Conservation (phyloP, 2,888 invertebrate genomes). For the Corbicula japonica region DNA sequence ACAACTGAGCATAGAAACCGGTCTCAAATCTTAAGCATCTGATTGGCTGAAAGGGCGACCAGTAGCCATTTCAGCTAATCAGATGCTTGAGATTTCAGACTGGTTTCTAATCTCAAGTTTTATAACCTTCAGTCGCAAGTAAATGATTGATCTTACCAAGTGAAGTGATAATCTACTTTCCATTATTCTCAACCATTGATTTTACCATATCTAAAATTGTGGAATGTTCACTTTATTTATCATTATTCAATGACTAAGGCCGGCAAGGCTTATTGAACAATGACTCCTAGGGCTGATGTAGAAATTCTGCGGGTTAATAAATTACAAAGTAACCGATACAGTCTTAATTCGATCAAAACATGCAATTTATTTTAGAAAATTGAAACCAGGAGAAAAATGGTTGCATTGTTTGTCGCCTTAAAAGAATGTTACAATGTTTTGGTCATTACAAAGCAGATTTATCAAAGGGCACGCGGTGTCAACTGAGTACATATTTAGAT, state of each 20-base stretch:
- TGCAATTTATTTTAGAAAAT: slow-evolving; percentile 53
- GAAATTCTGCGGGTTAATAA: slow-evolving; percentile 22
- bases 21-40: no score
- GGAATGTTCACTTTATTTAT: slow-evolving; percentile 13
- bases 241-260: slow-evolving; percentile 9
- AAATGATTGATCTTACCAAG: background rate
- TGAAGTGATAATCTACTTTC: slow-evolving; percentile 2
- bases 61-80: no score
- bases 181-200: background rate
- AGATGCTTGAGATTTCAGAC: no score
- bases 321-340: slow-evolving; percentile 47
- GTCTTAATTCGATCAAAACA: slow-evolving; percentile 39
- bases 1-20: no score
- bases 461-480: slow-evolving; percentile 9
- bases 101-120: no score
- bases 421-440: background rate
- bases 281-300: slow-evolving; percentile 12
- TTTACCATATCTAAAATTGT: background rate
- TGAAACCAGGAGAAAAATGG: slow-evolving; percentile 38
- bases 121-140: no score
- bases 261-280: slow-evolving; percentile 29
- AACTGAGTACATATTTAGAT: slow-evolving; percentile 16
- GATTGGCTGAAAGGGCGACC: no score
- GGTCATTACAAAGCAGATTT: slow-evolving; percentile 12
- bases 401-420: slow-evolving; percentile 28